A percentile compares a stretch with the other conserved stretches of the same genome.
phyloP scores from a whole-genome alignment of 2,113 vertebrate genomes.

The Brachyhypopomus occidentalis region DNA sequence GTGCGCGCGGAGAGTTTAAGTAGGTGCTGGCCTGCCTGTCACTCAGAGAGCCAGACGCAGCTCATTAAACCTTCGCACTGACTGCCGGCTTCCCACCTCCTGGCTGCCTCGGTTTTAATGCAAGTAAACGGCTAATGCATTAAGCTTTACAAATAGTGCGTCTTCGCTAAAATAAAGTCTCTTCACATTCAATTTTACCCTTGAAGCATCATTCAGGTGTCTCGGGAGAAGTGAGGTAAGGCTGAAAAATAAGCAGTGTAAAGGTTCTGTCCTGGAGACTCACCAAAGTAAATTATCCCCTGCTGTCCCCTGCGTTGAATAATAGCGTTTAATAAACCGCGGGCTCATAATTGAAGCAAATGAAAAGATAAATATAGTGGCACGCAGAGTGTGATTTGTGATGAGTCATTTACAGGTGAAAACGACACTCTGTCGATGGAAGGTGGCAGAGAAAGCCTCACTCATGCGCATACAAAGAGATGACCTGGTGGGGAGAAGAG shows the following conservation, averaged over 20 bases:
- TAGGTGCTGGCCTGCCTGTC: constrained; percentile 45
- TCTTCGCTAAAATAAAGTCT: not conserved
- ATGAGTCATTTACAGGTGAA: constrained; percentile 40
- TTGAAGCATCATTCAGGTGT: constrained; percentile 10
- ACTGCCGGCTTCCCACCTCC: constrained; percentile 53
- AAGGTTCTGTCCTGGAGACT: not conserved
- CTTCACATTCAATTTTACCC: not conserved
- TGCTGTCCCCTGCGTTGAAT: too few species aligned
- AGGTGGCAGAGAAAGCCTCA: too few species aligned
- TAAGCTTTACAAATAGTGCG: constrained; percentile 35
- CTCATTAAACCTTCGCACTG: constrained; percentile 55
- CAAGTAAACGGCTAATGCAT: constrained; percentile 48
- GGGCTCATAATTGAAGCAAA: too few species aligned
- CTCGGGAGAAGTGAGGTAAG: not conserved
- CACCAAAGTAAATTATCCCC: too few species aligned
- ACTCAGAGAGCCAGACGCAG: constrained; percentile 40
- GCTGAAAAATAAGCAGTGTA: not conserved
- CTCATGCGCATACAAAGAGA: not conserved
- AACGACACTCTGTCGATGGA: not conserved
- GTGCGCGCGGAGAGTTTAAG: constrained; percentile 38
- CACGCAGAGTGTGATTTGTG: not conserved
- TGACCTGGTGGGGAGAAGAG: not conserved
- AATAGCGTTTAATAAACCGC: too few species aligned
- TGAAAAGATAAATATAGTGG: not conserved
- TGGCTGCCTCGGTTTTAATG: constrained; percentile 45